Evolutionary conservation across 2,888 invertebrate species (phyloP).

Genomic region (Cantharis flavilabris): DNA sequence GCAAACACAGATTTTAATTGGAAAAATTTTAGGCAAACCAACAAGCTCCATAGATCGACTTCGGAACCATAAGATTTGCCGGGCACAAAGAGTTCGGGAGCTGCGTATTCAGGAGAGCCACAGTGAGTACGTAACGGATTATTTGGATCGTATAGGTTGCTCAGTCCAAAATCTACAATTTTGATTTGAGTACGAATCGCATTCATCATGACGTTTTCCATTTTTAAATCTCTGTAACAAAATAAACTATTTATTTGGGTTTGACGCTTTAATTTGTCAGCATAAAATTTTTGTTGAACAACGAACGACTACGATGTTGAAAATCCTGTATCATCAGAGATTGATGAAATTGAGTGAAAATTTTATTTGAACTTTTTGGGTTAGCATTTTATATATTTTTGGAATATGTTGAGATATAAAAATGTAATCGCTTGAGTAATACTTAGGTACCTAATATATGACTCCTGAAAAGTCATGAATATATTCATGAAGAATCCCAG

Average conservation of each 20-base stretch:
- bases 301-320: background rate
- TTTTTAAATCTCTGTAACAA: conserved; percentile 71
- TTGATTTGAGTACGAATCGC: conserved; percentile 69
- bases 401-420: background rate
- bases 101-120: conserved; percentile 80
- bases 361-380: background rate
- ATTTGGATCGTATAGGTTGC: conserved; percentile 66
- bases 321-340: background rate
- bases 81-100: conserved; percentile 74
- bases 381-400: background rate
- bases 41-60: conserved; percentile 81
- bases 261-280: background rate
- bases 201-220: conserved; percentile 80
- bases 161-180: conserved; percentile 78
- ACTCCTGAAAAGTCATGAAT: conserved; percentile 21
- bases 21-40: conserved; percentile 43
- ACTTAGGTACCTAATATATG: conserved; percentile 6
- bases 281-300: background rate
- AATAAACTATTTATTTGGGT: background rate
- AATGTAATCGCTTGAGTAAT: background rate
- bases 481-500: conserved; percentile 22
- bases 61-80: conserved; percentile 74
- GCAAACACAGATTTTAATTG: background rate
- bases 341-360: background rate
- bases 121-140: conserved; percentile 74